Percentiles rank a stretch among this genome's conserved stretches.
Conservation (phyloP, 2,113 vertebrate species). For the Onychorhynchus coronatus region DNA sequence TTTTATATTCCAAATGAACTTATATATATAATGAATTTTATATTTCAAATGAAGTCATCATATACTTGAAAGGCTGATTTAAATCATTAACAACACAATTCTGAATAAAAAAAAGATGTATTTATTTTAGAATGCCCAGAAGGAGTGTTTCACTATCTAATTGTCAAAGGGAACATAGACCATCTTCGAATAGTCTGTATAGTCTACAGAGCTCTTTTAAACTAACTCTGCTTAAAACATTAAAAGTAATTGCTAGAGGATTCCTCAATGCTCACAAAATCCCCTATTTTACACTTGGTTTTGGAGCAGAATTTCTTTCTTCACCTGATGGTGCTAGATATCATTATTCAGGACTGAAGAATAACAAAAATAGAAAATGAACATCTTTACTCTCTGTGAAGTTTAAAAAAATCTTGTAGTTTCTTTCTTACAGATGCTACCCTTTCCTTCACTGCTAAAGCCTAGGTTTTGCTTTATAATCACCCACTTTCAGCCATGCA, state of each 20-base stretch:
- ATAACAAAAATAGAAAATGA: neutral
- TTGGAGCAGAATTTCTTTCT: neutral
- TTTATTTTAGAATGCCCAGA: neutral
- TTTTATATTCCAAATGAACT: neutral
- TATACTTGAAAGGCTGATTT: neutral
- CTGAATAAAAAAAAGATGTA: neutral
- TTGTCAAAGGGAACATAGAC: neutral
- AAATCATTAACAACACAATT: neutral
- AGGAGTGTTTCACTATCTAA: neutral
- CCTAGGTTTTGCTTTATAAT: neutral
- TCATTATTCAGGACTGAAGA: neutral
- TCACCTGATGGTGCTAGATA: neutral
- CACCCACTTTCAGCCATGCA: neutral
- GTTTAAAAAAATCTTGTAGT: neutral
- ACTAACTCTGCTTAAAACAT: neutral
- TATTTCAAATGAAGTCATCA: too few species aligned
- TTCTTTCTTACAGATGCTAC: neutral
- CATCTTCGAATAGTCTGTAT: neutral
- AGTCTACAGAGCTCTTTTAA: neutral
- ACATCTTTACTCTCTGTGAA: neutral
- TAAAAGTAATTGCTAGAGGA: neutral
- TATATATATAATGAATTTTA: neutral
- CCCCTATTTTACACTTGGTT: neutral
- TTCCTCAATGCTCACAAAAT: neutral
- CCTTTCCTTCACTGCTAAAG: neutral